These are phyloP conservation scores for Temnothorax nylanderi DNA, from an alignment of 1,140 invertebrate species.

Conservation along the genomic window DNA sequence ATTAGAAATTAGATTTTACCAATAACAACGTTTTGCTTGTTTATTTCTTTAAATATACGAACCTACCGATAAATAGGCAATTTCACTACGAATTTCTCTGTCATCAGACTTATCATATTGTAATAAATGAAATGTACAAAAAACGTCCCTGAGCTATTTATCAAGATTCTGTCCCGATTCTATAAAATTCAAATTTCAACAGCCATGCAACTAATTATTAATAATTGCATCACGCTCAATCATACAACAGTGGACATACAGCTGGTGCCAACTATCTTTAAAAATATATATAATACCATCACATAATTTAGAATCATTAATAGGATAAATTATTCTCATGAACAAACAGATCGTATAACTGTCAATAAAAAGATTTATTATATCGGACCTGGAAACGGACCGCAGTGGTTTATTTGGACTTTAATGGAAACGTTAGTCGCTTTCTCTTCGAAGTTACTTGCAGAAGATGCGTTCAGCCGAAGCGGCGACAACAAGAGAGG, in stretches of 20 bases:
- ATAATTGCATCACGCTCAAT: background rate
- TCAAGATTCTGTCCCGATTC: background rate
- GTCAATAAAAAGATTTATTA: conserved; percentile 12
- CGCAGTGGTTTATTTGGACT: background rate
- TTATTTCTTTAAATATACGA: background rate
- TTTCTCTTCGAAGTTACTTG: conserved; percentile 51
- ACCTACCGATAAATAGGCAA: background rate
- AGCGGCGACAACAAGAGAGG: conserved; percentile 50
- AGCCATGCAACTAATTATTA: background rate
- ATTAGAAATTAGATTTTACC: background rate
- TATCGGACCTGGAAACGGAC: background rate
- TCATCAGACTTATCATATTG: background rate
- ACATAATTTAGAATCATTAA: background rate
- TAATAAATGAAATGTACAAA: background rate
- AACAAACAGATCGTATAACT: background rate
- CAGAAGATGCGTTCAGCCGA: conserved; percentile 25
- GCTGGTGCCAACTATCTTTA: too few species aligned
- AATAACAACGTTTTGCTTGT: background rate
- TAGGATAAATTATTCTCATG: background rate
- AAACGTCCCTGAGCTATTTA: background rate
- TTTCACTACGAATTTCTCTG: background rate
- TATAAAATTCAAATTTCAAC: background rate
- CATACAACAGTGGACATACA: background rate
- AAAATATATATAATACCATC: conserved; percentile 11
- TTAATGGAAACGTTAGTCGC: background rate